A percentile compares a stretch with the other conserved stretches of the same genome.
These are phyloP conservation scores for Siderastrea radians DNA, from an alignment of 92 coral and sea anemone species.

Conservation along the genomic window DNA sequence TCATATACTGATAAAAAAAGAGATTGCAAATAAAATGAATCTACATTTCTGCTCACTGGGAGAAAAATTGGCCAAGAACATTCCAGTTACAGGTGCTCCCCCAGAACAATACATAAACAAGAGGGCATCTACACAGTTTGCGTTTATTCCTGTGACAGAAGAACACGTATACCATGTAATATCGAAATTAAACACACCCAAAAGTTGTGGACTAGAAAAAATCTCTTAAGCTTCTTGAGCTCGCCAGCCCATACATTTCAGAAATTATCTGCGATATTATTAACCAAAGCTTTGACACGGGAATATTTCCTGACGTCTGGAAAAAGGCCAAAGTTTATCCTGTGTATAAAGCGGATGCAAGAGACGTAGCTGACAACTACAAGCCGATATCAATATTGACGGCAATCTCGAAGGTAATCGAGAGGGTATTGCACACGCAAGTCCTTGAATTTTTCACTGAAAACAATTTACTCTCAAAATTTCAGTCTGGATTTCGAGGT, in stretches of 20 bases:
- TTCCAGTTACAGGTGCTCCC: background rate
- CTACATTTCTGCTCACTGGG: constrained; percentile 2
- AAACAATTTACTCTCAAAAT: background rate
- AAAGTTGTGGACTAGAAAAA: constrained; percentile 1
- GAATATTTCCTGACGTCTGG: constrained; percentile 2
- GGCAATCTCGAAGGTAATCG: background rate
- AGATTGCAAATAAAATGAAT: background rate
- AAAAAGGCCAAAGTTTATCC: background rate
- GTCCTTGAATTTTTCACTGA: constrained; percentile 4
- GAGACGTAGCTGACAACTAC: background rate
- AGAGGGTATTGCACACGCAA: constrained; percentile 2
- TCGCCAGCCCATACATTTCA: constrained; percentile 11
- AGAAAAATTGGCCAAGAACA: background rate
- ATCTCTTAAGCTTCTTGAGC: constrained; percentile 9
- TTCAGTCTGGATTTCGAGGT: constrained; percentile 10
- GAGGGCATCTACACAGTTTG: background rate
- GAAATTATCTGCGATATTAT: constrained; percentile 19
- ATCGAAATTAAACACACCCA: background rate
- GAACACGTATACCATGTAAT: constrained; percentile 1
- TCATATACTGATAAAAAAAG: background rate
- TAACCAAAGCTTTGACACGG: constrained; percentile 13
- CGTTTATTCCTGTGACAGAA: constrained; percentile 1
- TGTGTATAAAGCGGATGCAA: background rate
- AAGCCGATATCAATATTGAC: background rate
- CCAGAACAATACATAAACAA: background rate